Percentiles rank a stretch among this genome's conserved stretches.
These are phyloP conservation scores for Spicauda simplicius DNA, from an alignment of 2,888 invertebrate genomes.

Conservation along the genomic window DNA sequence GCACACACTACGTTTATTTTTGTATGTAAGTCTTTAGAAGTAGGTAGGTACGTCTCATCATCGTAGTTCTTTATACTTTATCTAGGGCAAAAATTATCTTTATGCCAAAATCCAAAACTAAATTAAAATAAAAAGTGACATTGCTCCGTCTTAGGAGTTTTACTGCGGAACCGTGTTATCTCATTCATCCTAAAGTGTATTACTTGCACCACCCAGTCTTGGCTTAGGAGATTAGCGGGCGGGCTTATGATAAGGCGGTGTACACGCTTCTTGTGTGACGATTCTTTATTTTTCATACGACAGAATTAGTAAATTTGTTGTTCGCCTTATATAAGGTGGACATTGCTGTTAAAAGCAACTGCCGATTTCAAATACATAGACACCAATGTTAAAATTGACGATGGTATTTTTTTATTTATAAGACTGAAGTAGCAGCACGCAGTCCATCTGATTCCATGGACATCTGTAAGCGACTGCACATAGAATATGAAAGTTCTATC, in stretches of 20 bases:
- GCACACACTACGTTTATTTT: too few species aligned
- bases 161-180: constrained; percentile 7
- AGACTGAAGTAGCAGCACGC: too few species aligned
- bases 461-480: too few species aligned
- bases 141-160: constrained; percentile 2
- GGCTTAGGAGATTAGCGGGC: constrained; percentile 78
- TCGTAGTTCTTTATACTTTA: too few species aligned
- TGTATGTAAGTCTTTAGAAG: too few species aligned
- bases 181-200: constrained; percentile 57
- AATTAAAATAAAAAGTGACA: background rate
- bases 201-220: constrained; percentile 65
- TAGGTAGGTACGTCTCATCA: too few species aligned
- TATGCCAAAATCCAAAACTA: background rate
- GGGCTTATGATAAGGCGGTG: constrained; percentile 68
- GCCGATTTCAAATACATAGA: too few species aligned
- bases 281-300: background rate
- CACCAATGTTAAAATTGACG: too few species aligned
- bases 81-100: background rate
- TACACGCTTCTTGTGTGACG: background rate
- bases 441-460: too few species aligned
- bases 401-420: too few species aligned
- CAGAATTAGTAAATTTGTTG: background rate
- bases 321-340: background rate
- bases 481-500: too few species aligned
- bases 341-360: background rate